A percentile compares a stretch with the other conserved stretches of the same genome.
Conservation (phyloP, 2,113 vertebrate genomes). For the Crocuta crocuta region DNA sequence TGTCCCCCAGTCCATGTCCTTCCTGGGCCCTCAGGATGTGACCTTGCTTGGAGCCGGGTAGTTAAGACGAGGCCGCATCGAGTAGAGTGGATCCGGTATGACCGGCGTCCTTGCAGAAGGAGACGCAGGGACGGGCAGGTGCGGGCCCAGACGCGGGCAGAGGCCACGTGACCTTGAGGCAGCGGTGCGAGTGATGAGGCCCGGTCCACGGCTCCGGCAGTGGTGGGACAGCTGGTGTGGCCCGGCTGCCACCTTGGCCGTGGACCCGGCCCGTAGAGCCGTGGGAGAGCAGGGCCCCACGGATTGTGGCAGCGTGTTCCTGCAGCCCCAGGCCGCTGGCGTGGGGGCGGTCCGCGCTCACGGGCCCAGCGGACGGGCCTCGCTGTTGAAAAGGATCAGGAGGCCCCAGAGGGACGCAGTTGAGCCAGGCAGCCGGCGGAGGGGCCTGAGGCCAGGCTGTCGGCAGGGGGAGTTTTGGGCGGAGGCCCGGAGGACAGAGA, state of each 20-base stretch:
- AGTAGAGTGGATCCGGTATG: no score
- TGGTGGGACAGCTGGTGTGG: accelerated
- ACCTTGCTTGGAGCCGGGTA: background rate
- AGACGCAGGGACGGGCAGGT: background rate
- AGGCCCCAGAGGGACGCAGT: accelerated
- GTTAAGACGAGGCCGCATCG: background rate
- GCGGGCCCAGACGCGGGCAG: background rate
- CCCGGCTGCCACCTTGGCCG: accelerated
- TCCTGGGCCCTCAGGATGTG: background rate
- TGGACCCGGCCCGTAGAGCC: background rate
- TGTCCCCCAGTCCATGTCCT: background rate
- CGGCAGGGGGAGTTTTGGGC: background rate
- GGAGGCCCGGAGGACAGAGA: accelerated
- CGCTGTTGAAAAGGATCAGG: background rate
- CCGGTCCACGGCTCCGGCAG: accelerated
- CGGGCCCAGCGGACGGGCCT: accelerated
- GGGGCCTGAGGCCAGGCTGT: accelerated
- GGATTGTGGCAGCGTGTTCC: background rate
- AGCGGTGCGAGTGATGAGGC: accelerated
- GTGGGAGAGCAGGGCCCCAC: accelerated
- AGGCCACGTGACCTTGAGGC: background rate
- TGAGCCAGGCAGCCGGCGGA: accelerated
- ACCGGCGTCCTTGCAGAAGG: accelerated
- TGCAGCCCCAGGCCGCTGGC: background rate
- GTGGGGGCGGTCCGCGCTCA: background rate